phyloP scores from a whole-genome alignment of 1,140 invertebrate species.

The Diachasma alloeum region DNA sequence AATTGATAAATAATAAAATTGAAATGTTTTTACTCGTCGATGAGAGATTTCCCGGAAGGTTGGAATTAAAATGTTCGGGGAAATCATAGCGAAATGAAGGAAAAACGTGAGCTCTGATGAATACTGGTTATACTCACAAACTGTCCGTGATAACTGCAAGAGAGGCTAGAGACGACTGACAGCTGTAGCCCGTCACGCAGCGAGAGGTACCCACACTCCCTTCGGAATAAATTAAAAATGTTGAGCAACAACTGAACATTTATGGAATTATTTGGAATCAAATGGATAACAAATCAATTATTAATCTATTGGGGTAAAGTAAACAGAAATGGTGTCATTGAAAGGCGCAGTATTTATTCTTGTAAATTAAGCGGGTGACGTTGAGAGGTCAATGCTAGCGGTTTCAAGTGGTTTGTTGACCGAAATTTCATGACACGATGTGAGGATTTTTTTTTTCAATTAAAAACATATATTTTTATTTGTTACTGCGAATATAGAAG shows the following conservation, averaged over 20 bases:
- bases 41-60: background rate
- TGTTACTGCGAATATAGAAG: too few relatives aligned
- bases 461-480: background rate
- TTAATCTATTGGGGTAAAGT: background rate
- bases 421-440: background rate
- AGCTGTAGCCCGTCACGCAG: background rate
- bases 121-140: background rate
- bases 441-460: background rate
- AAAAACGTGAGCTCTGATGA: background rate
- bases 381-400: too few relatives aligned
- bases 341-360: background rate
- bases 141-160: background rate
- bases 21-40: background rate
- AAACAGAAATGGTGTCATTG: background rate
- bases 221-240: background rate
- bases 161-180: background rate
- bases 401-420: background rate
- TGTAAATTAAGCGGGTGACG: too few relatives aligned
- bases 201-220: background rate
- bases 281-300: background rate
- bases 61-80: background rate
- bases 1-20: too few relatives aligned
- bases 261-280: background rate
- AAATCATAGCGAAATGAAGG: background rate
- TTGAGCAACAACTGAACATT: background rate